phyloP scores from a whole-genome alignment of 2,797 vertebrate species.

The Heliangelus exortis region DNA sequence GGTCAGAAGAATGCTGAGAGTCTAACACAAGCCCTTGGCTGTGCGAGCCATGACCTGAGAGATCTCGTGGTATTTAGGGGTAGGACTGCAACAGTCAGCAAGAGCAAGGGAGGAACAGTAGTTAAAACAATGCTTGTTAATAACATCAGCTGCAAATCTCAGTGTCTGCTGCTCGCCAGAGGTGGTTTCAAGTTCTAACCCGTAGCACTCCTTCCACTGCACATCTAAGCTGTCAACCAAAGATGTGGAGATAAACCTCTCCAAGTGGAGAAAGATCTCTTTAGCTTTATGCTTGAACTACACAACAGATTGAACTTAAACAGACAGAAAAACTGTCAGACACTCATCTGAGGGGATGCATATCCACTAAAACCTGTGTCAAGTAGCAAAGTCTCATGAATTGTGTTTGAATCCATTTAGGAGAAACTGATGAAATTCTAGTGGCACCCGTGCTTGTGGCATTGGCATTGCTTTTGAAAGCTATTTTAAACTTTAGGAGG shows the following conservation, averaged over 20 bases:
- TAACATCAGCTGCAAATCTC: not conserved
- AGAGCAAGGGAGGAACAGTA: not conserved
- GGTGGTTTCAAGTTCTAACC: conserved; percentile 46
- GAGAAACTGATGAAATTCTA: conserved; percentile 16
- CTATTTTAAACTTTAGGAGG: conserved; percentile 5
- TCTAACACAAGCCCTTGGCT: not conserved
- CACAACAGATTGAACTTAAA: not conserved
- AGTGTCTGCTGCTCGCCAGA: not conserved
- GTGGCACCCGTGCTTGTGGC: not conserved
- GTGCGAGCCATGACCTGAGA: not conserved
- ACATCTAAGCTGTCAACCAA: not conserved
- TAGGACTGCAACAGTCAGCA: not conserved
- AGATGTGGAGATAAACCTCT: not conserved
- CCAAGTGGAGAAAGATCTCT: not conserved
- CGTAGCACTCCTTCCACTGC: conserved; percentile 10
- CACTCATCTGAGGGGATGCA: not conserved
- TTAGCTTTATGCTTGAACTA: not conserved
- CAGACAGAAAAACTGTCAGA: not conserved
- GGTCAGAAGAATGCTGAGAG: not conserved
- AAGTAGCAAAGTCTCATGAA: not conserved
- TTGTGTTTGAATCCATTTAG: not conserved
- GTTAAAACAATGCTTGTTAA: not conserved
- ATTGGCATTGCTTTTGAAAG: conserved; percentile 13
- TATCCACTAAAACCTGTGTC: not conserved
- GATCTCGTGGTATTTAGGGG: not conserved